Evolutionary conservation across 2,888 invertebrate species (phyloP).

Genomic region (Drosophila acutilabella): DNA sequence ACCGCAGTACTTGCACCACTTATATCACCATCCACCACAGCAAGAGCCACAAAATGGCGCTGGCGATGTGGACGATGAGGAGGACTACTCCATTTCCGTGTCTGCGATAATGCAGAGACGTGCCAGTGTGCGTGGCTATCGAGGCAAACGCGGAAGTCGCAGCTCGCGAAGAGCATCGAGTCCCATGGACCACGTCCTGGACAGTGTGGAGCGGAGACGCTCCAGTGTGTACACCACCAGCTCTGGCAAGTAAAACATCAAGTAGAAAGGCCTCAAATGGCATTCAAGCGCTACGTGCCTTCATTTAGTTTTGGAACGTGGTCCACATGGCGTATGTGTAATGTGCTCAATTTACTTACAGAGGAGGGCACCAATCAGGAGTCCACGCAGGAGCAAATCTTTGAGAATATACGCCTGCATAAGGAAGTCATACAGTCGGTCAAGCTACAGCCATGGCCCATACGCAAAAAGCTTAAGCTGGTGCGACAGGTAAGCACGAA

Average conservation of each 20-base stretch:
- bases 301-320: slow-evolving; percentile 54
- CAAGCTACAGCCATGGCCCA: slow-evolving; percentile 93
- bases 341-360: slow-evolving; percentile 86
- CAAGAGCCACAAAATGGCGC: slow-evolving; percentile 43
- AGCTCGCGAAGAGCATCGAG: slow-evolving; percentile 88
- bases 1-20: slow-evolving; percentile 22
- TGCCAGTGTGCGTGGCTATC: slow-evolving; percentile 90
- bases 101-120: slow-evolving; percentile 93
- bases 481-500: slow-evolving; percentile 88
- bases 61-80: slow-evolving; percentile 87
- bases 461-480: slow-evolving; percentile 92
- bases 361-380: slow-evolving; percentile 88
- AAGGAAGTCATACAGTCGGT: slow-evolving; percentile 96
- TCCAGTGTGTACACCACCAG: slow-evolving; percentile 93
- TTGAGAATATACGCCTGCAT: slow-evolving; percentile 95
- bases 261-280: not conserved
- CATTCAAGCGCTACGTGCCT: slow-evolving; percentile 63
- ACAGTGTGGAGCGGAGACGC: slow-evolving; percentile 86
- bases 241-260: slow-evolving; percentile 89
- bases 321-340: slow-evolving; percentile 64
- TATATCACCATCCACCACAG: slow-evolving; percentile 3
- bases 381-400: slow-evolving; percentile 94
- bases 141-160: slow-evolving; percentile 86
- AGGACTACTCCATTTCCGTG: slow-evolving; percentile 94
- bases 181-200: slow-evolving; percentile 85